phyloP scores from a whole-genome alignment of 2,113 vertebrate species.

The Onychostruthus taczanowskii region DNA sequence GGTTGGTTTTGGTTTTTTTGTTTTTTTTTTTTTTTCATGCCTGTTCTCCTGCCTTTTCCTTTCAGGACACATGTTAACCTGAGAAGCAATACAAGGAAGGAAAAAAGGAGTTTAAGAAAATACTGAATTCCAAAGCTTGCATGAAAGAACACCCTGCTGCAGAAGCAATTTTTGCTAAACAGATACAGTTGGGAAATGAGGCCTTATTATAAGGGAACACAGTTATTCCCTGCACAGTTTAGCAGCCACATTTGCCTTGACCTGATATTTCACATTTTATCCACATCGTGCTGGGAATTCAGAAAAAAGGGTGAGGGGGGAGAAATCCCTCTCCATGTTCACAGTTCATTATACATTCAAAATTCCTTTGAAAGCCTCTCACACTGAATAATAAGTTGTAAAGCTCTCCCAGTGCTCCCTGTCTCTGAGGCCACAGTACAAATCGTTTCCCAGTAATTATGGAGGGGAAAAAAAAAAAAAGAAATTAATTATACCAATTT shows the following conservation, averaged over 20 bases:
- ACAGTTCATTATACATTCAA: constrained; percentile 40
- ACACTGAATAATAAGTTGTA: constrained; percentile 10
- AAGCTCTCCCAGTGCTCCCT: constrained; percentile 1
- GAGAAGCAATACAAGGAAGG: background rate
- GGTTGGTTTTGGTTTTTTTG: no score
- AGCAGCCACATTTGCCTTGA: background rate
- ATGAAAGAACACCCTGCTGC: background rate
- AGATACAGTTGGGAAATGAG: background rate
- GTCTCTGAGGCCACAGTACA: constrained; percentile 10
- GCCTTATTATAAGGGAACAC: background rate
- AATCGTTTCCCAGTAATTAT: background rate
- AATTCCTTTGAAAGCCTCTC: constrained; percentile 18
- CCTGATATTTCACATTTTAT: background rate
- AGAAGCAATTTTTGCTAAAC: background rate
- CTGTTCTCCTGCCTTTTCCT: background rate
- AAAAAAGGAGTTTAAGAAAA: background rate
- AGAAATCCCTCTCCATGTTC: background rate
- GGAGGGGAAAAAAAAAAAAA: background rate
- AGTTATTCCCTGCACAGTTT: background rate
- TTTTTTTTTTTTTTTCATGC: background rate
- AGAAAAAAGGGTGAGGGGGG: background rate
- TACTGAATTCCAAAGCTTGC: background rate
- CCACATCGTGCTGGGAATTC: background rate
- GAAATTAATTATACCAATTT: background rate
- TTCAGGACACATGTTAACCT: background rate